Evolutionary conservation across 2,797 vertebrate species (phyloP).

Genomic region (Siniperca undulata): DNA sequence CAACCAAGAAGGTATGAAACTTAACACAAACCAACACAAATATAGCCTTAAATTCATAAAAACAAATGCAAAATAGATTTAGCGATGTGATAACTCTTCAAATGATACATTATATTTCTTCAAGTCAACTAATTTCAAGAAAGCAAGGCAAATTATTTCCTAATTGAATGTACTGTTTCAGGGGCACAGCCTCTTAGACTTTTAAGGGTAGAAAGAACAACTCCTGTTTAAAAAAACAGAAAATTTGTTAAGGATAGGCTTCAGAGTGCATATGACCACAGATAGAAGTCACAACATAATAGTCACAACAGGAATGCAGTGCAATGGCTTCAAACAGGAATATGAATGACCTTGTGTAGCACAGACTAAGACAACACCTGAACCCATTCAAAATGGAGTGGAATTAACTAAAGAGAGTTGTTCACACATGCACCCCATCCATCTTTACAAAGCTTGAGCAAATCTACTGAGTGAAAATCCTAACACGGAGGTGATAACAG

Average conservation of each 20-base stretch:
- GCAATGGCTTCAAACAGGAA: not conserved
- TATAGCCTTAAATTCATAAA: not conserved
- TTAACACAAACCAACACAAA: not conserved
- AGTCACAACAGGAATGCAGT: not conserved
- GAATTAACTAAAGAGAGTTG: not conserved
- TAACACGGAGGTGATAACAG: constrained; percentile 6
- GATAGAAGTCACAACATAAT: not conserved
- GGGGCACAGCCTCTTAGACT: not conserved
- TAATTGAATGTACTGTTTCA: not conserved
- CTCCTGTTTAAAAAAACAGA: not conserved
- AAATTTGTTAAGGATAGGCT: not conserved
- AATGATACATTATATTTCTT: not conserved
- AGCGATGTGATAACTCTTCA: not conserved
- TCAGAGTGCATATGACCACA: constrained; percentile 2
- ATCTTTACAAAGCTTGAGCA: not conserved
- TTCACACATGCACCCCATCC: not conserved
- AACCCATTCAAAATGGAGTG: not conserved
- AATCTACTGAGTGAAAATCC: not conserved
- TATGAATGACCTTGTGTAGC: not conserved
- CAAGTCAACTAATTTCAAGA: constrained; percentile 1
- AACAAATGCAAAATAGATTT: constrained; percentile 21
- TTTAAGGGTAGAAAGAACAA: not conserved
- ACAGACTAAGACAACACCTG: not conserved
- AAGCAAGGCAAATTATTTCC: not conserved
- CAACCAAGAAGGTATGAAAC: not conserved